Evolutionary conservation across 2,797 vertebrate species (phyloP).

Genomic region (Potorous gilbertii): DNA sequence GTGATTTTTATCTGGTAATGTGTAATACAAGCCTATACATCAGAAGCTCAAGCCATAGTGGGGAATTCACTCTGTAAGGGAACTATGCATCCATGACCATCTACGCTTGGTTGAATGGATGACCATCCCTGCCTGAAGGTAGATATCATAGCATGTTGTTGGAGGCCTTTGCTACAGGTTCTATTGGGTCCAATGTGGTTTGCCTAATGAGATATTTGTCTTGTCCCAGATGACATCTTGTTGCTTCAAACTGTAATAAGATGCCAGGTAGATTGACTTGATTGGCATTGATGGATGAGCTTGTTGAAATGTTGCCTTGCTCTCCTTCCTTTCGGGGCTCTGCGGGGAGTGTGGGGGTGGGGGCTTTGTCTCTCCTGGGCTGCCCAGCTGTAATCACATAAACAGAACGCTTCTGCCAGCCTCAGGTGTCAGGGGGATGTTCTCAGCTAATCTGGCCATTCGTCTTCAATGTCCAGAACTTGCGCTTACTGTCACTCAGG

Average conservation of each 20-base stretch:
- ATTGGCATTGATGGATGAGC: constrained; percentile 83
- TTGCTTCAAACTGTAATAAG: constrained; percentile 77
- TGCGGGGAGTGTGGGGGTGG: constrained; percentile 78
- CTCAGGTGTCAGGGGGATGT: constrained; percentile 87
- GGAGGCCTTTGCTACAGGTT: constrained; percentile 69
- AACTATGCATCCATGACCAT: constrained; percentile 30
- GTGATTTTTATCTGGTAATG: constrained; percentile 71
- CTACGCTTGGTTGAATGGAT: constrained; percentile 73
- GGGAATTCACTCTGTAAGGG: constrained; percentile 36
- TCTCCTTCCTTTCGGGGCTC: constrained; percentile 55
- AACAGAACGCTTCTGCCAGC: constrained; percentile 89
- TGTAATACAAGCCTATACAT: constrained; percentile 62
- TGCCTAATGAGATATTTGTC: constrained; percentile 74
- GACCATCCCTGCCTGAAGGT: constrained; percentile 58
- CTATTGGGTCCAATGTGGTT: constrained; percentile 64
- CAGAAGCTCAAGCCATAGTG: background rate
- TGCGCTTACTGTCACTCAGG: constrained; percentile 86
- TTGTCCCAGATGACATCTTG: constrained; percentile 66
- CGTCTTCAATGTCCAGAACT: constrained; percentile 85
- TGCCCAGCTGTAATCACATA: constrained; percentile 89
- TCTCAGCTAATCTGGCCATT: constrained; percentile 87
- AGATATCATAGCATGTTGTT: constrained; percentile 52
- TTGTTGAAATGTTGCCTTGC: constrained; percentile 73
- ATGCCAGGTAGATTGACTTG: constrained; percentile 78
- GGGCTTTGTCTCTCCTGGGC: constrained; percentile 75